phyloP scores from a whole-genome alignment of 92 coral and sea anemone species.

The Parazoanthus atlanticus region DNA sequence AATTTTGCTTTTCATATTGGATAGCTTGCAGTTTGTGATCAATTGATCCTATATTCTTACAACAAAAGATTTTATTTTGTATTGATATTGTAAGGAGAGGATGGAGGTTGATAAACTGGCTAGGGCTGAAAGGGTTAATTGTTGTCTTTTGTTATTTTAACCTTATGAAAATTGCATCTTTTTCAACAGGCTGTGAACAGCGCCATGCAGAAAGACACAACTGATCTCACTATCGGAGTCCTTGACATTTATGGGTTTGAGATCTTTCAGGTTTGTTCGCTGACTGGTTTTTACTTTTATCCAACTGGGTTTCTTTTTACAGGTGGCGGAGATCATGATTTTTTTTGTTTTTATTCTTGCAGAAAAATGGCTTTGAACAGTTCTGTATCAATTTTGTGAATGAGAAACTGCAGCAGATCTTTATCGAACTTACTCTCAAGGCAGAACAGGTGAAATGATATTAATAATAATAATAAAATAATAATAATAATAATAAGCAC shows the following conservation, averaged over 20 bases:
- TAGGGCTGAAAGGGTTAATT: no score
- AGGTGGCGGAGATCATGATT: neutral
- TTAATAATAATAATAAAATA: no score
- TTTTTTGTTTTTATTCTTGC: neutral
- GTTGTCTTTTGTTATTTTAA: no score
- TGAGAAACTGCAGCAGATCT: slow-evolving; percentile 98
- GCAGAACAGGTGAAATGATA: slow-evolving; percentile 87
- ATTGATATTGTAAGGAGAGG: no score
- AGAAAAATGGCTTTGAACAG: slow-evolving; percentile 99
- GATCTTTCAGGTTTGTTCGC: slow-evolving; percentile 82
- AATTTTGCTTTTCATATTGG: no score
- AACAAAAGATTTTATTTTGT: no score
- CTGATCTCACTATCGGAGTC: slow-evolving; percentile 92
- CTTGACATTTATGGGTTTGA: slow-evolving; percentile 99
- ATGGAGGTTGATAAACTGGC: no score
- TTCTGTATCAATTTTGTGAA: slow-evolving; percentile 99
- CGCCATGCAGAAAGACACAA: slow-evolving; percentile 93
- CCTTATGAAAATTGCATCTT: neutral
- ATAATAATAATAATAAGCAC: no score
- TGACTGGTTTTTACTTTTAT: neutral
- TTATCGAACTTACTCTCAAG: slow-evolving; percentile 94
- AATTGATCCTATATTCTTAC: no score
- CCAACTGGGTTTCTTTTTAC: neutral
- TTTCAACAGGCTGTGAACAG: slow-evolving; percentile 81
- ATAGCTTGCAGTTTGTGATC: no score